Base-by-base conservation (phyloP, 1,140 invertebrate genomes). In the Zaprionus camerounensis region DNA sequence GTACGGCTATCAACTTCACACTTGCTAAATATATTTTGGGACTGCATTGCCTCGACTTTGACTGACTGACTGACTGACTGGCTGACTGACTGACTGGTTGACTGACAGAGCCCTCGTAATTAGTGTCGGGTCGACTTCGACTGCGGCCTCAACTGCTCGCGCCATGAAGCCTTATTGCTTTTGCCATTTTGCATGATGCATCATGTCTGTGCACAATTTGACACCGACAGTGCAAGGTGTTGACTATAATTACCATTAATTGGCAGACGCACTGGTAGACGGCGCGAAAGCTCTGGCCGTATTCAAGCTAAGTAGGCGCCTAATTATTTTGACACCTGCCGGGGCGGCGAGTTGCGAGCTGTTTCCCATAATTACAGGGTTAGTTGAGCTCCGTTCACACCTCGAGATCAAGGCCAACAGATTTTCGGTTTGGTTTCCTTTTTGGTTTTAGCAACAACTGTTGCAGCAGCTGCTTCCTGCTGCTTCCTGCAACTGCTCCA, bases 291-390 rank as follows among this genome's bases (percentile, higher is more conserved):
- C 67, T 26, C 57, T 74, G 34, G 51, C 17, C n/a, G 36, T 12
- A 51, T 51, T 24, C 13, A 44, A 36, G 61, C 58, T 78, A 85
- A 85, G 81, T 90, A 90, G 85, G 85, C 85, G 86, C 85, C 85
- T 90, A 90, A 90, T 90, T 90, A 90, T 90, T 90, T 90, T 90
- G 85, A 90, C 85, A 90, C 85, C 85, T 90, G 85, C 85, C 70
- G 69, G 64, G 64, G 51, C 53, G 22, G 61, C 66, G 46, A 58
- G 34, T 17, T 44, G 41, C 66, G 46, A 67, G 41, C 66, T 49
- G 76, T 81, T 73, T 73, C 61, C 7, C 77, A 58, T 90, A 90
- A 90, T 90, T 85, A 90, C 71, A 90, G 81, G 86, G 71, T 88
- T 76, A 78, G 64, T 53, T 49, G 41, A 67, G 26, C 59, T 80